Evolutionary conservation across 1,140 invertebrate genomes (phyloP).

Genomic region (Chrysopa pallens): DNA sequence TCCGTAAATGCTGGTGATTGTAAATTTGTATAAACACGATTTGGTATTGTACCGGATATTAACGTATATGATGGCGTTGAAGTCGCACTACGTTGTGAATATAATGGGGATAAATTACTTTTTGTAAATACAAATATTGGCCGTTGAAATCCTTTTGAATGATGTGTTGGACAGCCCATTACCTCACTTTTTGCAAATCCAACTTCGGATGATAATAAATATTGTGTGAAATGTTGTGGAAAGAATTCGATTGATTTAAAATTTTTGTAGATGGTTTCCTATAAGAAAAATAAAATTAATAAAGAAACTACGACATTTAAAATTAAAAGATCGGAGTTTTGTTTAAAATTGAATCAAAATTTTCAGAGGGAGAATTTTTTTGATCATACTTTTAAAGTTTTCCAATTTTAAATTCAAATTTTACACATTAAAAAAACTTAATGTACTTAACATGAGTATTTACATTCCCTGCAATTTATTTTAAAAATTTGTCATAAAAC

Average conservation of each 20-base stretch:
- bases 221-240: constrained; percentile 79
- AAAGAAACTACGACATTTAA: too few species aligned
- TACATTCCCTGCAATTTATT: too few species aligned
- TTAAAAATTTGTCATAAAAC: too few species aligned
- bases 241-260: constrained; percentile 73
- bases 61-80: constrained; percentile 2
- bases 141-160: constrained; percentile 74
- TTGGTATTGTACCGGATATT: neutral
- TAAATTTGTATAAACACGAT: neutral
- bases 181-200: constrained; percentile 80
- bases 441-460: too few species aligned
- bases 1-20: neutral
- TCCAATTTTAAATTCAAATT: too few species aligned
- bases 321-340: too few species aligned
- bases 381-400: too few species aligned
- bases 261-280: constrained; percentile 75
- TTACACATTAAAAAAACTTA: too few species aligned
- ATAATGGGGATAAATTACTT: constrained; percentile 31
- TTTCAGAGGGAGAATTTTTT: too few species aligned
- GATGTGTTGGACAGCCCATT: constrained; percentile 65
- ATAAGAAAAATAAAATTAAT: too few species aligned
- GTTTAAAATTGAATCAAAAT: too few species aligned
- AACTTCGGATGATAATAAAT: constrained; percentile 73
- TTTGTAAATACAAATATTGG: constrained; percentile 76
- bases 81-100: constrained; percentile 1